Percentiles rank a stretch among this genome's conserved stretches.
These are phyloP conservation scores for Catocala sponsa DNA, from an alignment of 2,888 invertebrate genomes.

Conservation along the genomic window DNA sequence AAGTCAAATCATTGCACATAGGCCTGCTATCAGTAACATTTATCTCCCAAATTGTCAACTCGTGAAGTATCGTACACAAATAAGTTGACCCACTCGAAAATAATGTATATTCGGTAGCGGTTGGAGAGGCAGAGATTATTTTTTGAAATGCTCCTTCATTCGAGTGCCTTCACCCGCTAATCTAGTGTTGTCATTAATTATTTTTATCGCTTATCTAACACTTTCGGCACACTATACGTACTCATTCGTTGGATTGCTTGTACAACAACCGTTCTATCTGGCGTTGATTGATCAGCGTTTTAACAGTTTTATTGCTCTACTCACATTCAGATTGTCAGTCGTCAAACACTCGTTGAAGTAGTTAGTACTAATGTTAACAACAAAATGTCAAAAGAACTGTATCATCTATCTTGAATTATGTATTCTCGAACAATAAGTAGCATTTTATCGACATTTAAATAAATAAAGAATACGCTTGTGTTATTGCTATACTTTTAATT, in stretches of 20 bases:
- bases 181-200: slow-evolving; percentile 86
- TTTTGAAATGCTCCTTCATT: slow-evolving; percentile 86
- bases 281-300: slow-evolving; percentile 55
- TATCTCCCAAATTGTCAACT: slow-evolving; percentile 53
- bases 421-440: too few species aligned
- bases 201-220: slow-evolving; percentile 87
- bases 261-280: slow-evolving; percentile 58
- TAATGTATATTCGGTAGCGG: slow-evolving; percentile 80
- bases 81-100: slow-evolving; percentile 83
- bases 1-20: slow-evolving; percentile 22
- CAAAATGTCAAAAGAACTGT: background rate
- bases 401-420: too few species aligned
- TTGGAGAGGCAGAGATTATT: slow-evolving; percentile 86
- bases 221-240: slow-evolving; percentile 76
- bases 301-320: slow-evolving; percentile 36
- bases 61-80: slow-evolving; percentile 76
- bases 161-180: slow-evolving; percentile 83
- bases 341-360: slow-evolving; percentile 23
- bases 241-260: slow-evolving; percentile 70
- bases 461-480: too few species aligned
- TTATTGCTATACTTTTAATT: background rate
- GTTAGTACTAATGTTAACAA: background rate
- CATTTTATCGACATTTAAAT: too few species aligned
- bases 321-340: slow-evolving; percentile 20
- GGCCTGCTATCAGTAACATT: slow-evolving; percentile 34